Evolutionary conservation across 2,888 invertebrate genomes (phyloP).

Genomic region (Drosophila colorata): DNA sequence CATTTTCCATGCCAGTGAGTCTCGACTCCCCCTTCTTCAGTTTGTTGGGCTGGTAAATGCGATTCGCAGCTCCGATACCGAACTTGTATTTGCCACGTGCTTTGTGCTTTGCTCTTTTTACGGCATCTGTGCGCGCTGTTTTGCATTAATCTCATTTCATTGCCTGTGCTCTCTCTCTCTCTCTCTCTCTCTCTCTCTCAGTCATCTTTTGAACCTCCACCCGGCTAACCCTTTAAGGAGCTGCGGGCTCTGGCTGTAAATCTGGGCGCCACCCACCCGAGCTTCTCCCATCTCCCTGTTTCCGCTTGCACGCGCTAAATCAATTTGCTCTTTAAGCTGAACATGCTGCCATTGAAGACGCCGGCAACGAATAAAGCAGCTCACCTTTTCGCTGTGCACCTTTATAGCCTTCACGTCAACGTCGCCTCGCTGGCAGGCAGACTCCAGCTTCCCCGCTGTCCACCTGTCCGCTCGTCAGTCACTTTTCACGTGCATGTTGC

Average conservation of each 20-base stretch:
- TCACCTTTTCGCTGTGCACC: slow-evolving; percentile 43
- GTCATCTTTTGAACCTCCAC: slow-evolving; percentile 17
- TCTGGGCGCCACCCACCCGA: slow-evolving; percentile 32
- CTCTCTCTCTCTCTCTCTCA: slow-evolving; percentile 2
- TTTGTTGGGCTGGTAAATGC: slow-evolving; percentile 39
- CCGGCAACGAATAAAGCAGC: slow-evolving; percentile 5
- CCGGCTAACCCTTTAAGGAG: slow-evolving; percentile 21
- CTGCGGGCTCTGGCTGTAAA: slow-evolving; percentile 47
- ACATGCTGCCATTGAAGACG: slow-evolving; percentile 23
- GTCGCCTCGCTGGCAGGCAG: slow-evolving; percentile 40
- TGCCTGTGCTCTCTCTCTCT: slow-evolving; percentile 39
- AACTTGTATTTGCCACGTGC: slow-evolving; percentile 65
- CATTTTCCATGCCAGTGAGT: slow-evolving; percentile 79
- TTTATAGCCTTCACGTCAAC: slow-evolving; percentile 61
- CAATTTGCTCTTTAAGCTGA: slow-evolving; percentile 75
- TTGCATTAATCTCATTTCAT: slow-evolving; percentile 81
- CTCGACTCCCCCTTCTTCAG: slow-evolving; percentile 17
- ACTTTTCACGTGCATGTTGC: slow-evolving; percentile 52
- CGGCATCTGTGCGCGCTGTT: slow-evolving; percentile 63
- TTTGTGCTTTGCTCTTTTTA: slow-evolving; percentile 46
- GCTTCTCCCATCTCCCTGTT: slow-evolving; percentile 28
- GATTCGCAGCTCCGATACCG: slow-evolving; percentile 28
- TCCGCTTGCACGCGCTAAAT: slow-evolving; percentile 81
- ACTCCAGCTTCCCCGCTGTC: background rate
- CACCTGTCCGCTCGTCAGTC: slow-evolving; percentile 23